These are phyloP conservation scores for Pogonomyrmex barbatus DNA, from an alignment of 1,140 invertebrate species.

Conservation along the genomic window DNA sequence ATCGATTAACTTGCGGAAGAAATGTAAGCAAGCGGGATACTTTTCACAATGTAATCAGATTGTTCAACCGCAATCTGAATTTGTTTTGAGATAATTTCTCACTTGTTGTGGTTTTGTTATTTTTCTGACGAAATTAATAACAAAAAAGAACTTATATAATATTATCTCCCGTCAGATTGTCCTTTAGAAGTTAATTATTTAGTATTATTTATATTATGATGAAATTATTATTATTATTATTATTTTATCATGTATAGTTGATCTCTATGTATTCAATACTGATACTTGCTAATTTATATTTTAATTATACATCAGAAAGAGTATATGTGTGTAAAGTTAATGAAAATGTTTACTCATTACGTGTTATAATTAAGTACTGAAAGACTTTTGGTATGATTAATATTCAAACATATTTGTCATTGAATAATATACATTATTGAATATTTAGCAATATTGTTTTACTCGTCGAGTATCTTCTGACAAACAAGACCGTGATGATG, in stretches of 20 bases:
- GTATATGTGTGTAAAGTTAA: background rate
- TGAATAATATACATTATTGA: background rate
- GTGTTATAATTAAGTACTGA: background rate
- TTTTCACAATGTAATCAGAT: conserved; percentile 26
- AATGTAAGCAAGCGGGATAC: conserved; percentile 1
- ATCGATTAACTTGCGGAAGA: conserved; percentile 41
- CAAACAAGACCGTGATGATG: conserved; percentile 17
- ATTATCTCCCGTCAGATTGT: background rate
- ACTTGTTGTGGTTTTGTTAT: background rate
- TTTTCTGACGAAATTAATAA: background rate
- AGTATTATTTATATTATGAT: background rate
- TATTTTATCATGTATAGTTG: background rate
- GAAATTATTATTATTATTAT: background rate
- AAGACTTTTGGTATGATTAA: background rate
- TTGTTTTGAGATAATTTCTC: background rate
- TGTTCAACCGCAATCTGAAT: background rate
- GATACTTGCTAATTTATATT: conserved; percentile 9
- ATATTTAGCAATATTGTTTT: conserved; percentile 1
- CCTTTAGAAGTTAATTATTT: conserved; percentile 22
- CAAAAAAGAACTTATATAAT: background rate
- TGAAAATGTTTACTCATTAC: background rate
- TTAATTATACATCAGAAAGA: background rate
- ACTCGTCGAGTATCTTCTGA: background rate
- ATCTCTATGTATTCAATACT: background rate
- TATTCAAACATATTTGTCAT: background rate